These are phyloP conservation scores for Apodemia hepburni DNA, from an alignment of 2,888 invertebrate species.

Conservation along the genomic window DNA sequence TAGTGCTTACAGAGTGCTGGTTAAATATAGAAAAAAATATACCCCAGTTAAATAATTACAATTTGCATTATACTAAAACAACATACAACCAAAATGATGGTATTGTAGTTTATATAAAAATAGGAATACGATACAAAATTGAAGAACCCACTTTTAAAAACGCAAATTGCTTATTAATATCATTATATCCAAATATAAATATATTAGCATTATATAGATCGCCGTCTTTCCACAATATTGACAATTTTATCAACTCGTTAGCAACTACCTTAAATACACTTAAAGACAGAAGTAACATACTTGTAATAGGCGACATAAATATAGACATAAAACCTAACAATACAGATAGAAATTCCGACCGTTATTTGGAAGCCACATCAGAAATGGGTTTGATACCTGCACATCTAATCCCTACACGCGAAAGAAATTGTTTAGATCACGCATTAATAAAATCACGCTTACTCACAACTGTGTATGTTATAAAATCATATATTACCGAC, in stretches of 20 bases:
- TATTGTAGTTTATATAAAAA: too few species aligned
- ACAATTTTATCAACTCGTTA: background rate
- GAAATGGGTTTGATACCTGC: background rate
- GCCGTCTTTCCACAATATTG: background rate
- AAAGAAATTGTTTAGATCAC: background rate
- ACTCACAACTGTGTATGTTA: background rate
- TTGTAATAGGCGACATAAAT: background rate
- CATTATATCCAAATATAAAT: background rate
- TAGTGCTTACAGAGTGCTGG: too few species aligned
- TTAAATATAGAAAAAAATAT: too few species aligned
- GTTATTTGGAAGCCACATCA: background rate
- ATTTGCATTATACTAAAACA: too few species aligned
- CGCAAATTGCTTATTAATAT: background rate
- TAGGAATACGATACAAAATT: too few species aligned
- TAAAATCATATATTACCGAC: background rate
- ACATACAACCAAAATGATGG: too few species aligned
- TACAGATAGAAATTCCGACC: background rate
- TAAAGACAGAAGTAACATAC: background rate
- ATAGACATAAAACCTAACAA: background rate
- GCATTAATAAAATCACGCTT: background rate
- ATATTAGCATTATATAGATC: conserved; percentile 1
- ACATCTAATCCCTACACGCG: background rate
- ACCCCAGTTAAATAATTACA: too few species aligned
- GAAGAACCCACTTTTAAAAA: background rate
- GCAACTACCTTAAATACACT: background rate